A percentile compares a stretch with the other conserved stretches of the same genome.
Evolutionary conservation across 1,140 invertebrate genomes (phyloP).

Genomic region (Epicauta chinensis): DNA sequence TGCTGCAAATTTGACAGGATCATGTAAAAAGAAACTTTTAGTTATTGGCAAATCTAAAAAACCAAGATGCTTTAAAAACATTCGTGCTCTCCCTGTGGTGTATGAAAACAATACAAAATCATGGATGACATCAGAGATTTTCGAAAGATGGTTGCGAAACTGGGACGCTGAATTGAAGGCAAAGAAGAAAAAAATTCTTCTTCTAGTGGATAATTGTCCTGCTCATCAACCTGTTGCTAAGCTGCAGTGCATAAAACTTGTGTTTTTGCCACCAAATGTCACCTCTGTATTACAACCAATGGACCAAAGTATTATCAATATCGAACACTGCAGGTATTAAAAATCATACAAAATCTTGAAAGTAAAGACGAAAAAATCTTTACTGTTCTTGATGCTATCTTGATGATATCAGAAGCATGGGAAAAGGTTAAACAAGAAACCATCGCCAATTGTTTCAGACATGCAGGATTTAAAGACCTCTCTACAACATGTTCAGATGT

Average conservation of each 20-base stretch:
- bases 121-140: slow-evolving; percentile 8
- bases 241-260: slow-evolving; percentile 38
- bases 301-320: slow-evolving; percentile 43
- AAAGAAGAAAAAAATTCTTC: slow-evolving; percentile 34
- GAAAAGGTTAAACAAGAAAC: not conserved
- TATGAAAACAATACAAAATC: not conserved
- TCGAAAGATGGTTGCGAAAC: not conserved
- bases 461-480: too few species aligned
- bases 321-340: slow-evolving; percentile 1
- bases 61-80: slow-evolving; percentile 12
- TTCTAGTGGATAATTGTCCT: slow-evolving; percentile 39
- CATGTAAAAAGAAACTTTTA: slow-evolving; percentile 39
- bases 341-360: not conserved
- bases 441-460: too few species aligned
- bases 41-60: slow-evolving; percentile 41
- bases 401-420: slow-evolving; percentile 2
- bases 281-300: slow-evolving; percentile 45
- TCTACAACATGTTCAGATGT: too few species aligned
- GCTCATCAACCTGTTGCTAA: slow-evolving; percentile 35
- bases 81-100: slow-evolving; percentile 1
- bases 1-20: slow-evolving; percentile 41
- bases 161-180: not conserved
- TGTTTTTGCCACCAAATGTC: slow-evolving; percentile 43
- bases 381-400: not conserved
- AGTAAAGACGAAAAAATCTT: not conserved